Evolutionary conservation across 2,888 invertebrate genomes (phyloP).

Genomic region (Lasioglossum vierecki): DNA sequence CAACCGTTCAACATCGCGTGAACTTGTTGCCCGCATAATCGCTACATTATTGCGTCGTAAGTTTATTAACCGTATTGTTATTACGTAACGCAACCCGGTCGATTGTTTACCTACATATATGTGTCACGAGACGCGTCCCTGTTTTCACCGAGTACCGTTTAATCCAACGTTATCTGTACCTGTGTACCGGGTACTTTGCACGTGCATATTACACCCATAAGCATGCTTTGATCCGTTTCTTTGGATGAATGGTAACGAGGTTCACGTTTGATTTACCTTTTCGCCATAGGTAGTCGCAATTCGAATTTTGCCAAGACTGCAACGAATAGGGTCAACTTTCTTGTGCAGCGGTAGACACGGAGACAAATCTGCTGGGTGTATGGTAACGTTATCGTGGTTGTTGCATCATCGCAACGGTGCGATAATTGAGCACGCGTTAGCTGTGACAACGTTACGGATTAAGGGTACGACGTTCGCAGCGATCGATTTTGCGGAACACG

Average conservation of each 20-base stretch:
- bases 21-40: constrained; percentile 56
- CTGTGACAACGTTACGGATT: not conserved
- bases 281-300: not conserved
- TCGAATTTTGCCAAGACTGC: not conserved
- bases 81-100: constrained; percentile 50
- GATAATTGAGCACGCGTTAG: constrained; percentile 2
- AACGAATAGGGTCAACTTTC: not conserved
- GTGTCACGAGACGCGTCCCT: not conserved
- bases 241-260: not conserved
- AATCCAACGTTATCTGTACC: not conserved
- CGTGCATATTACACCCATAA: not conserved
- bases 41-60: constrained; percentile 47
- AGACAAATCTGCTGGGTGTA: not conserved
- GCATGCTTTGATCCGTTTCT: not conserved
- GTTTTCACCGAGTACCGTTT: not conserved
- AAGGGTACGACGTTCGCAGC: not conserved
- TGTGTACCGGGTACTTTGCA: not conserved
- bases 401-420: constrained; percentile 33
- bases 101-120: constrained; percentile 38
- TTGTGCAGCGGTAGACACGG: not conserved
- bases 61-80: constrained; percentile 56
- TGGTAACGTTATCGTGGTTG: constrained; percentile 8
- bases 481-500: not conserved
- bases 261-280: not conserved
- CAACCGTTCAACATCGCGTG: constrained; percentile 47